Conservation (phyloP, 2,888 invertebrate species). For the Ecdyonurus torrentis region DNA sequence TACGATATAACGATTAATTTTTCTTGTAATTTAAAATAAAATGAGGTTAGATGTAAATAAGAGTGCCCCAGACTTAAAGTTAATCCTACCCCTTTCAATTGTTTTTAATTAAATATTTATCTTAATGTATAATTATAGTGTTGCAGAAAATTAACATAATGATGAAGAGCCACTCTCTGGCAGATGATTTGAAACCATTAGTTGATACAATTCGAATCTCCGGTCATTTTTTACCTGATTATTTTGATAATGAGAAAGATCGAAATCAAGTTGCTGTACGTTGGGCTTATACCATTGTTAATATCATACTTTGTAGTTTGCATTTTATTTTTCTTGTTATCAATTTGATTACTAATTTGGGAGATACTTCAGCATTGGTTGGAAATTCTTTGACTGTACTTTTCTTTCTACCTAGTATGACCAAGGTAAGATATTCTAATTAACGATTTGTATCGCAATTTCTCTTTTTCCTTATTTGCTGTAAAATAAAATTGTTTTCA, state of each 20-base stretch:
- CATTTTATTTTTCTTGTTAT: conserved; percentile 6
- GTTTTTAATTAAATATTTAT: too few relatives aligned
- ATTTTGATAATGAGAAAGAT: conserved; percentile 33
- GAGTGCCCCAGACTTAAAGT: too few relatives aligned
- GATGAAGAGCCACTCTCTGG: conserved; percentile 49
- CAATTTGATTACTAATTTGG: conserved; percentile 1
- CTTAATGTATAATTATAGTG: too few relatives aligned
- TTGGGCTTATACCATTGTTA: conserved; percentile 22
- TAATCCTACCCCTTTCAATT: too few relatives aligned
- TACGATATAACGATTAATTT: too few relatives aligned
- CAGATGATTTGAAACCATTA: conserved; percentile 70
- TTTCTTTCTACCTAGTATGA: conserved; percentile 7
- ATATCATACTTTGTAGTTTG: conserved; percentile 16
- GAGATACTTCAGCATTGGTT: conserved; percentile 4
- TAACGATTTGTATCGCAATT: too few relatives aligned
- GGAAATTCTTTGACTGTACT: conserved; percentile 55
- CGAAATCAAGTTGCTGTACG: not conserved
- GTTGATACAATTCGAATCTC: conserved; percentile 58
- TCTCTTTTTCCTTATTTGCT: too few relatives aligned
- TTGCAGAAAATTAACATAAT: too few relatives aligned
- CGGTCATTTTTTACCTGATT: conserved; percentile 67
- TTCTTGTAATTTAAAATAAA: too few relatives aligned
- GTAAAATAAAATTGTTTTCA: not conserved
- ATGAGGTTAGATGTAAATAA: too few relatives aligned
- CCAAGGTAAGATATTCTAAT: conserved; percentile 8